A percentile compares a stretch with the other conserved stretches of the same genome.
phyloP scores from a whole-genome alignment of 2,113 vertebrate genomes.

The Ameiurus melas region DNA sequence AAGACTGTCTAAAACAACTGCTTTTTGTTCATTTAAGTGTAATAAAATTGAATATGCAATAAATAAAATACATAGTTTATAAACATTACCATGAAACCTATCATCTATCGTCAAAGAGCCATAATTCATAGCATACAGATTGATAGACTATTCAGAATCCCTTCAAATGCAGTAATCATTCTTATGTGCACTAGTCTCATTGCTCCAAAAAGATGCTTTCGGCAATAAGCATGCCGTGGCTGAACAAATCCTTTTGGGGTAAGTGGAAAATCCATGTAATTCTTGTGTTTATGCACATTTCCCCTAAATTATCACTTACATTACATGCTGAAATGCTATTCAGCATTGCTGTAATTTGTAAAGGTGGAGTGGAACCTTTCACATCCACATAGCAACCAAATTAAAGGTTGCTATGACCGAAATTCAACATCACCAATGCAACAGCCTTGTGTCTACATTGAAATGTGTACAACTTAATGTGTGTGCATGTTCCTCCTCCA shows the following conservation, averaged over 20 bases:
- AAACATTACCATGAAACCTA: neutral
- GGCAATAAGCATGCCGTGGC: neutral
- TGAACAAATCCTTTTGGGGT: neutral
- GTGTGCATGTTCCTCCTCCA: neutral
- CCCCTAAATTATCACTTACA: neutral
- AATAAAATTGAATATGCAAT: neutral
- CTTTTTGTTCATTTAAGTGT: neutral
- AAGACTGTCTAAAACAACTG: neutral
- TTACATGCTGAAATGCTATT: neutral
- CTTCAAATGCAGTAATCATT: neutral
- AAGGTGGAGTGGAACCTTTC: neutral
- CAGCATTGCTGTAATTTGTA: neutral
- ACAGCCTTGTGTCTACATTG: neutral
- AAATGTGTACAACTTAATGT: neutral
- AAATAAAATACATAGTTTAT: neutral
- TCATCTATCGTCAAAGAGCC: neutral
- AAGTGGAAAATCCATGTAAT: neutral
- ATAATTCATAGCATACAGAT: neutral
- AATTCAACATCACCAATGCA: neutral
- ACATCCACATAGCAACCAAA: neutral
- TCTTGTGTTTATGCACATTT: neutral
- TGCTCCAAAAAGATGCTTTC: neutral
- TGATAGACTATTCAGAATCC: neutral
- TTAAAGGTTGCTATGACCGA: neutral
- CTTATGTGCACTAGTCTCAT: neutral